Conservation (phyloP, 2,888 invertebrate species). For the Sarcophaga variegata region DNA sequence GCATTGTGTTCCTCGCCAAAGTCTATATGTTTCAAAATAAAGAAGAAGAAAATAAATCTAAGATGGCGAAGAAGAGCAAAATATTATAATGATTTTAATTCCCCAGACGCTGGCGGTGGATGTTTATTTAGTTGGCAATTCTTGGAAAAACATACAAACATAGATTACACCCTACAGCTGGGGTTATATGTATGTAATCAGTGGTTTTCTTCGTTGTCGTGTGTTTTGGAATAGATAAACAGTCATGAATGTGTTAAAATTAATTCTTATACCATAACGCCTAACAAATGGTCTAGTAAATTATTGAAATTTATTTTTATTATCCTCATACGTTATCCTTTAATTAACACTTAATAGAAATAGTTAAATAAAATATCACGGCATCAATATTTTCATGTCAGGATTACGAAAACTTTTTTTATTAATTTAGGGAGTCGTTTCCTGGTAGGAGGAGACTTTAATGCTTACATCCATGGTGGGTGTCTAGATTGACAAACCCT, state of each 20-base stretch:
- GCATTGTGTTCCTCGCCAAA: too few relatives aligned
- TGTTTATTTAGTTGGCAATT: slow-evolving; percentile 25
- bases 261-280: not conserved
- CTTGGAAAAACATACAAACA: not conserved
- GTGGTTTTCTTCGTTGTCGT: not conserved
- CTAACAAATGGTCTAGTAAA: not conserved
- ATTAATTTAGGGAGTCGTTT: too few relatives aligned
- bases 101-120: slow-evolving; percentile 16
- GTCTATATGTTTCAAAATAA: too few relatives aligned
- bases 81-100: slow-evolving; percentile 32
- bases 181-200: not conserved
- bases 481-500: too few relatives aligned
- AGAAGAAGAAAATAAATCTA: too few relatives aligned
- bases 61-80: not conserved
- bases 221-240: not conserved
- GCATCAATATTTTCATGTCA: too few relatives aligned
- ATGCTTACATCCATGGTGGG: too few relatives aligned
- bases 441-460: too few relatives aligned
- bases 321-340: not conserved
- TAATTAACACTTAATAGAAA: too few relatives aligned
- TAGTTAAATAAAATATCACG: too few relatives aligned
- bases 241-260: not conserved
- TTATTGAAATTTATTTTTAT: not conserved
- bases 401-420: too few relatives aligned
- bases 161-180: not conserved